phyloP scores from a whole-genome alignment of 2,797 vertebrate species.

The Xenentodon cancila region DNA sequence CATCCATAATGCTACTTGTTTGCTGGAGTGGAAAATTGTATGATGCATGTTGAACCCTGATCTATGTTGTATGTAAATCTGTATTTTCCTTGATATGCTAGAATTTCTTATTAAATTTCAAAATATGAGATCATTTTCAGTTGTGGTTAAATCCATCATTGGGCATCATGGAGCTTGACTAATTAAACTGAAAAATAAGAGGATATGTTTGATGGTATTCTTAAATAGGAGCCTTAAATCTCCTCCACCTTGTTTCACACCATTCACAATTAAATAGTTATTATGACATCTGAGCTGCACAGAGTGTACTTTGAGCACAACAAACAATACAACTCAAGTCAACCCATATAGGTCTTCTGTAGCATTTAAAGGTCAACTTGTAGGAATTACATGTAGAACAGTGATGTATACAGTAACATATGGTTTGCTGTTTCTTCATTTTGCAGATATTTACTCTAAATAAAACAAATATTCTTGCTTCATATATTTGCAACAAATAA shows the following conservation, averaged over 20 bases:
- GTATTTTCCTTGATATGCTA: neutral
- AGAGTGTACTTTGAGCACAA: conserved; percentile 9
- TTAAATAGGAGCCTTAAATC: neutral
- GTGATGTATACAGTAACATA: conserved; percentile 11
- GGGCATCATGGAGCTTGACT: neutral
- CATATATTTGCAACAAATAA: no score
- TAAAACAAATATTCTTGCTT: no score
- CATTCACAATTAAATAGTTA: conserved; percentile 10
- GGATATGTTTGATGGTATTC: neutral
- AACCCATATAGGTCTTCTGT: conserved; percentile 20
- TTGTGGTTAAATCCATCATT: conserved; percentile 5
- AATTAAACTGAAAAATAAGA: conserved; percentile 4
- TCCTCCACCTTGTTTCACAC: conserved; percentile 2
- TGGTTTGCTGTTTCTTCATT: neutral
- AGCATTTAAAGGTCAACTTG: conserved; percentile 48
- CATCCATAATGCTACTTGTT: neutral
- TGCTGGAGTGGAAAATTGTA: neutral
- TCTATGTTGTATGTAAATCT: neutral
- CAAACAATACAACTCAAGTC: conserved; percentile 11
- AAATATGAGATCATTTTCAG: neutral
- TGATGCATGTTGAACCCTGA: no score
- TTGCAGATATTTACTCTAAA: no score
- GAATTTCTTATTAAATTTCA: neutral
- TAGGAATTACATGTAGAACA: conserved; percentile 19
- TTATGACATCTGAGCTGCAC: conserved; percentile 16